These are phyloP conservation scores for Drosophila serrata DNA, from an alignment of 1,140 invertebrate species.

Conservation along the genomic window DNA sequence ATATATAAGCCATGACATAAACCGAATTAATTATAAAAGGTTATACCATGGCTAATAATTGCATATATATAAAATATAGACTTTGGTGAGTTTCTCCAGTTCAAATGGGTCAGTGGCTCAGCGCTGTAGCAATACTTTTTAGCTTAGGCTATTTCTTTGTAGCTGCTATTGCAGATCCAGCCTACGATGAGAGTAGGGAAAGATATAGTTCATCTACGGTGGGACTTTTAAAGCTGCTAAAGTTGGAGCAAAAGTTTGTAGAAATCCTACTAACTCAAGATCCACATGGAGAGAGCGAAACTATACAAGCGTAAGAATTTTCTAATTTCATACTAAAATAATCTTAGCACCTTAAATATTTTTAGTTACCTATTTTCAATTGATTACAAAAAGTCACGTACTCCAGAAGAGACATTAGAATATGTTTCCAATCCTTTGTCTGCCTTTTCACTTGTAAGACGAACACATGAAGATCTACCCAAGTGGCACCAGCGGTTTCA, in stretches of 20 bases:
- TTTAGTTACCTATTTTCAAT: neutral
- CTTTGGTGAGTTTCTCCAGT: neutral
- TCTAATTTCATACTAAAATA: no score
- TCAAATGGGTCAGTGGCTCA: neutral
- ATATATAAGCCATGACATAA: neutral
- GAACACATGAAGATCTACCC: slow-evolving; percentile 51
- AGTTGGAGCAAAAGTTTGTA: slow-evolving; percentile 11
- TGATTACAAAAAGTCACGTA: neutral
- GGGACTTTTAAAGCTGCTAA: slow-evolving; percentile 23
- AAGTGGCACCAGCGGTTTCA: slow-evolving; percentile 40
- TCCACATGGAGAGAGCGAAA: neutral
- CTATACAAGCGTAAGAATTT: slow-evolving; percentile 4
- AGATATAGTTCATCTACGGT: slow-evolving; percentile 28
- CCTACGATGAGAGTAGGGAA: neutral
- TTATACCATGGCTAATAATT: neutral
- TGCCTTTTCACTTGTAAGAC: slow-evolving; percentile 43
- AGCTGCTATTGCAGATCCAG: neutral
- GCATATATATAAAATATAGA: neutral
- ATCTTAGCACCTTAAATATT: neutral
- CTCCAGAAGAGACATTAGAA: neutral
- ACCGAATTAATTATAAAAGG: neutral
- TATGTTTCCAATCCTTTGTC: slow-evolving; percentile 56
- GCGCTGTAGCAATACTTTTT: neutral
- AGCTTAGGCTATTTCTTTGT: neutral
- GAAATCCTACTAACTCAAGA: neutral